A percentile compares a stretch with the other conserved stretches of the same genome.
Conservation (phyloP, 2,888 invertebrate genomes). For the Plemyria rubiginata region DNA sequence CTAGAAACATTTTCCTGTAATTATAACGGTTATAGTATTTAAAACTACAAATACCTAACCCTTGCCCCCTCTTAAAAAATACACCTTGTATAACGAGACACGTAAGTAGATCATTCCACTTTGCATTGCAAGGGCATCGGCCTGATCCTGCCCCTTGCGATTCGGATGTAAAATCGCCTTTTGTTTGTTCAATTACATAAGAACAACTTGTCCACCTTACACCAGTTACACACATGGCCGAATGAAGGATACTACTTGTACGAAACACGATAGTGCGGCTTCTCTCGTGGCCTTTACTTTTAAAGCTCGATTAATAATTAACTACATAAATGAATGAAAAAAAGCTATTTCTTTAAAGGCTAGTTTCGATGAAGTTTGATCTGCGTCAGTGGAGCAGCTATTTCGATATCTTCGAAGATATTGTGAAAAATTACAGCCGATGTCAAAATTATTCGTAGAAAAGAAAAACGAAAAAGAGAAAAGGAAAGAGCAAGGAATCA, state of each 20-base stretch:
- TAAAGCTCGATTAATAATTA: background rate
- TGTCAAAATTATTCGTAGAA: too few species aligned
- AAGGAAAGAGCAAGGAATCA: too few species aligned
- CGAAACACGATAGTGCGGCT: conserved; percentile 24
- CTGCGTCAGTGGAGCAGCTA: too few species aligned
- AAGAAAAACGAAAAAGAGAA: too few species aligned
- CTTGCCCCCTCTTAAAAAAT: too few species aligned
- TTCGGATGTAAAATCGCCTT: conserved; percentile 61
- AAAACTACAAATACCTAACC: too few species aligned
- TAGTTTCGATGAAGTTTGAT: too few species aligned
- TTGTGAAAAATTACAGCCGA: too few species aligned
- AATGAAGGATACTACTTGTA: conserved; percentile 32
- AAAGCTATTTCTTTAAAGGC: conserved; percentile 7
- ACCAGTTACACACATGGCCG: conserved; percentile 52
- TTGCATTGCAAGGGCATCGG: conserved; percentile 53
- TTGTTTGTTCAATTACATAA: conserved; percentile 56
- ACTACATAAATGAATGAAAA: background rate
- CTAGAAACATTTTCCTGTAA: too few species aligned
- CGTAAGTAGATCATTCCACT: conserved; percentile 52
- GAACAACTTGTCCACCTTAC: conserved; percentile 62
- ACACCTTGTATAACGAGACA: conserved; percentile 36
- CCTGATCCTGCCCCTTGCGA: conserved; percentile 56
- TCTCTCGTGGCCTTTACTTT: background rate
- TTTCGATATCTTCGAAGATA: too few species aligned
- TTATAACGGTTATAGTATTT: too few species aligned